Evolutionary conservation across 2,888 invertebrate species (phyloP).

Genomic region (Calameuta filiformis): DNA sequence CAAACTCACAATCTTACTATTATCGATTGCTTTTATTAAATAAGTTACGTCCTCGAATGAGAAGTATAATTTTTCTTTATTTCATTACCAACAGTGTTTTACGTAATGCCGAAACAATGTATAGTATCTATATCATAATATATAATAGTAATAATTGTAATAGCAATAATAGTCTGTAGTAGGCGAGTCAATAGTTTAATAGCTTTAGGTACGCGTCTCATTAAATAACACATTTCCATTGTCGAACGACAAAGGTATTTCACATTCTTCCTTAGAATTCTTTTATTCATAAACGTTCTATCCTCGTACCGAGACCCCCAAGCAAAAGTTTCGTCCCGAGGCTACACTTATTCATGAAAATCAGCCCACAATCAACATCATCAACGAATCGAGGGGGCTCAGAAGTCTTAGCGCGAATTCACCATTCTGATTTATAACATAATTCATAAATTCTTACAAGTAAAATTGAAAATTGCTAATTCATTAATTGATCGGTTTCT

Average conservation of each 20-base stretch:
- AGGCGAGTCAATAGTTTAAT: slow-evolving; percentile 54
- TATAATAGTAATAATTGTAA: slow-evolving; percentile 46
- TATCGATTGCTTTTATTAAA: neutral
- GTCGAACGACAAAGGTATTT: neutral
- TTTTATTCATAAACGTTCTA: neutral
- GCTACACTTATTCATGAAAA: neutral
- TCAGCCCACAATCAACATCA: neutral
- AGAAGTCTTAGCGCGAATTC: neutral
- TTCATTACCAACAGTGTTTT: slow-evolving; percentile 58
- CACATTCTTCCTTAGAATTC: neutral
- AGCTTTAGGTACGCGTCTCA: slow-evolving; percentile 48
- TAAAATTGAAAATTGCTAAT: neutral
- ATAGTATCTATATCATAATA: slow-evolving; percentile 51
- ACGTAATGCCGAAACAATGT: slow-evolving; percentile 58
- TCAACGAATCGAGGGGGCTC: neutral
- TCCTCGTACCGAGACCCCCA: neutral
- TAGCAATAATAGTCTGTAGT: slow-evolving; percentile 55
- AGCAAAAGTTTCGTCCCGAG: neutral
- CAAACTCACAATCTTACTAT: neutral
- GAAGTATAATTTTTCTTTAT: slow-evolving; percentile 58
- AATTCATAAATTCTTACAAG: neutral
- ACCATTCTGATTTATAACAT: neutral
- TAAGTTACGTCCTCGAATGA: slow-evolving; percentile 25
- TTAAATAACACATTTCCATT: slow-evolving; percentile 1
- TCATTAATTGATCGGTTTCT: neutral